phyloP scores from a whole-genome alignment of 2,113 vertebrate genomes.

The Oryzias javanicus region DNA sequence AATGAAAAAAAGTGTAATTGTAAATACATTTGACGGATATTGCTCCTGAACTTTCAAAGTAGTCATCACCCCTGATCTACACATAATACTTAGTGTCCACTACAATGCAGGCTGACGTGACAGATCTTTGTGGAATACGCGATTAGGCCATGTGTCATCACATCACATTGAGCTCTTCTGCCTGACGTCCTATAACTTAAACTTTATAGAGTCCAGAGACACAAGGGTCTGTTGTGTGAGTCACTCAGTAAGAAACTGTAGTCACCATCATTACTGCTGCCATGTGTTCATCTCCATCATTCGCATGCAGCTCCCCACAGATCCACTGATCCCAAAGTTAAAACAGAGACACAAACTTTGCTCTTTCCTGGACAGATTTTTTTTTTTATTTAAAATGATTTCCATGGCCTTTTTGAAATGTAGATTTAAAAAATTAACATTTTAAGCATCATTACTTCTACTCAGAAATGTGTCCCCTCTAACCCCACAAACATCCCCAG shows the following conservation, averaged over 20 bases:
- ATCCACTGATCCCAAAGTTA: neutral
- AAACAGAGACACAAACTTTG: neutral
- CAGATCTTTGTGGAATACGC: constrained; percentile 1
- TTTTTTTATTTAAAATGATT: no score
- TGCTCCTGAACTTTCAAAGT: neutral
- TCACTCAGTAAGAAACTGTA: constrained; percentile 1
- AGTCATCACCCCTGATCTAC: neutral
- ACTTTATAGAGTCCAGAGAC: neutral
- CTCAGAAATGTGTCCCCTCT: constrained; percentile 7
- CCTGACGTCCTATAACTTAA: neutral
- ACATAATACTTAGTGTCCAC: constrained; percentile 2
- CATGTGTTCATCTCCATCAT: constrained; percentile 15
- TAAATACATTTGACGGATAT: neutral
- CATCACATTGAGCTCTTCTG: neutral
- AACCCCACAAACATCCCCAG: constrained; percentile 34
- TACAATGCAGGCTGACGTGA: neutral
- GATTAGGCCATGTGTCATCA: neutral
- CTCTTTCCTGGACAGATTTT: no score
- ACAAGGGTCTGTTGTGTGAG: constrained; percentile 12
- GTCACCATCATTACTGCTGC: neutral
- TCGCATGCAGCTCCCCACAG: neutral
- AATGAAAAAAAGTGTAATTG: neutral
- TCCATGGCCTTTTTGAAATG: no score
- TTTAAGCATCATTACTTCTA: no score
- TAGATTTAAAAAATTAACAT: no score